phyloP scores from a whole-genome alignment of 2,113 vertebrate species.

The Phylloscopus trochiloides region DNA sequence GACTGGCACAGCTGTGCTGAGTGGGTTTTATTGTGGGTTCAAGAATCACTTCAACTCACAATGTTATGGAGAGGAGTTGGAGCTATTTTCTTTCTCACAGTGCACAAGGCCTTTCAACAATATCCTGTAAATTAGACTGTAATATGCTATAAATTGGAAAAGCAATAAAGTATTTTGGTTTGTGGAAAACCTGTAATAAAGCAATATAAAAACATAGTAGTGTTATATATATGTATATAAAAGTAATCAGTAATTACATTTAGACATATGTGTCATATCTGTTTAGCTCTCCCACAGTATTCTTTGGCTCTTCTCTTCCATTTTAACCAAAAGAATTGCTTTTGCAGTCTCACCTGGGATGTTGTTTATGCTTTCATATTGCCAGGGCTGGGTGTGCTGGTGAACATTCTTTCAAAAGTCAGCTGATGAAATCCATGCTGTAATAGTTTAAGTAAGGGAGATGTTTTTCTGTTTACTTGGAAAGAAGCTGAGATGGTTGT shows the following conservation, averaged over 20 bases:
- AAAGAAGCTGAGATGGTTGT: neutral
- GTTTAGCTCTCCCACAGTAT: neutral
- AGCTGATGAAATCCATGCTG: neutral
- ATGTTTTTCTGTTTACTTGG: neutral
- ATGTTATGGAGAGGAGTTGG: neutral
- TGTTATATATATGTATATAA: too few species aligned
- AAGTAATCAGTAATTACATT: neutral
- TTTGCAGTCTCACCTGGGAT: neutral
- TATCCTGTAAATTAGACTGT: neutral
- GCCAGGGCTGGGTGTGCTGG: neutral
- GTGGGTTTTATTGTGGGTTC: neutral
- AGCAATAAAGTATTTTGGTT: neutral
- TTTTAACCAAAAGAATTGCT: neutral
- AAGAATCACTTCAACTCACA: neutral
- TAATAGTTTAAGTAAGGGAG: neutral
- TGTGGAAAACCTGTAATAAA: neutral
- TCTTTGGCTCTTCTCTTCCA: neutral
- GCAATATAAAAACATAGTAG: neutral
- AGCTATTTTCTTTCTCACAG: neutral
- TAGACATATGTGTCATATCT: neutral
- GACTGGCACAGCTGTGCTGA: neutral
- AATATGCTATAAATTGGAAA: neutral
- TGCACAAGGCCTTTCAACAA: neutral
- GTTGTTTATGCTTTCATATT: neutral
- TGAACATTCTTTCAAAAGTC: neutral